Evolutionary conservation across 2,888 invertebrate genomes (phyloP), one percentile per base, ranked within the genome.

Genomic region (Noctua comes): DNA sequence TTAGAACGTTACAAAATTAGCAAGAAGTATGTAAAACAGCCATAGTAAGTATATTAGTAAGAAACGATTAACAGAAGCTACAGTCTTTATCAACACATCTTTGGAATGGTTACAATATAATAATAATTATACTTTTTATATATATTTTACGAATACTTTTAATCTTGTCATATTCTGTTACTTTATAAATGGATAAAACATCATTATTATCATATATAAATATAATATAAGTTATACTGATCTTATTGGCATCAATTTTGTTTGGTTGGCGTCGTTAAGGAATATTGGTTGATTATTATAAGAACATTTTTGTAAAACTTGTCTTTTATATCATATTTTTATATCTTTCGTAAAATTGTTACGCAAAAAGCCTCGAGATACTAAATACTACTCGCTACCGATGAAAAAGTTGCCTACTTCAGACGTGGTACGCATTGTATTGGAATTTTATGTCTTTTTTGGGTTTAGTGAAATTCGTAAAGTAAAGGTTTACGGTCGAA

Each of bases 81-180:
- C 91, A 94, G 91, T 93, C 93, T 93, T 93, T 90, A 89, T 85
- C 66, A 92, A 91, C 91, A 93, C 89, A 93, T 96, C 96, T 96
- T 96, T 96, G 96, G 96, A 96, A 96, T 96, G 95, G 92, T 93
- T 92, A 90, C 88, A 91, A 91, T 89, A 84, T 90, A 89, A 88
- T 90, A 84, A 73, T 84, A 65, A 77, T 85, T 81, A 85, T 73
- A 87, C 66, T 86, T 88, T 87, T 84, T 85, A 84, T 86, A 80
- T 83, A 80, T 83, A 80, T 80, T 83, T 80, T 70, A 83, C 64
- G 70, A 77, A 79, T 87, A 86, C n/a, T 74, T 51, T 81, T 79
- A 81, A 76, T 85, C 78, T 81, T 89, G 85, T 87, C 82, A 88
- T 89, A 84, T 85, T 88, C 84, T 79, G 77, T 88, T 77, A 80